Percentiles rank a stretch among this genome's conserved stretches.
Evolutionary conservation across 2,113 vertebrate species (phyloP).

Genomic region (Spilogale gracilis): DNA sequence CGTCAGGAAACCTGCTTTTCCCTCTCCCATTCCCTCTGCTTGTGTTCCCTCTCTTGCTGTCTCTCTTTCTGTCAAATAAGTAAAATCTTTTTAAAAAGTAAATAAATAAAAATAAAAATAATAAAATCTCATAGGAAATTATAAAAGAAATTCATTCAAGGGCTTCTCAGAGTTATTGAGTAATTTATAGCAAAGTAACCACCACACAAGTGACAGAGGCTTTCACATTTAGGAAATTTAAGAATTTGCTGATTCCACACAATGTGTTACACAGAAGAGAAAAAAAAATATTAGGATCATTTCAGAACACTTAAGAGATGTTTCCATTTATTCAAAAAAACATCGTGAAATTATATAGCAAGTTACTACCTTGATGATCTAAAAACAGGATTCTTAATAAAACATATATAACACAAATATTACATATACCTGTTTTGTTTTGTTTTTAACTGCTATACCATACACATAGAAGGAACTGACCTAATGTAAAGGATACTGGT

Average conservation of each 20-base stretch:
- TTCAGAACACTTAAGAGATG: slow-evolving; percentile 51
- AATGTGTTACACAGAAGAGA: slow-evolving; percentile 14
- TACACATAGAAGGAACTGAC: neutral
- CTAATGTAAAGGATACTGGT: neutral
- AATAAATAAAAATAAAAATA: no score
- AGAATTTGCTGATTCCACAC: slow-evolving; percentile 26
- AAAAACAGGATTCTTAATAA: slow-evolving; percentile 77
- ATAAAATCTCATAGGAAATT: neutral
- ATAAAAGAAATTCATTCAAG: neutral
- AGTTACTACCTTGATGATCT: slow-evolving; percentile 71
- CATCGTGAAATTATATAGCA: slow-evolving; percentile 62
- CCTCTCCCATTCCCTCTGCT: no score
- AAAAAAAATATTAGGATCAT: neutral
- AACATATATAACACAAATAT: slow-evolving; percentile 73
- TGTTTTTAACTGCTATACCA: neutral
- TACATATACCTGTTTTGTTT: slow-evolving; percentile 64
- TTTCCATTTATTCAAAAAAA: slow-evolving; percentile 41
- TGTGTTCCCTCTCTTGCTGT: no score
- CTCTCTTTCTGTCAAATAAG: no score
- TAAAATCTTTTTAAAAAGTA: no score
- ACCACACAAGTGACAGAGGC: neutral
- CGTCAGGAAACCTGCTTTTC: no score
- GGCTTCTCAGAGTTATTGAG: neutral
- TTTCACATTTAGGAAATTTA: neutral
- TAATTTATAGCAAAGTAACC: neutral